Evolutionary conservation across 1,140 invertebrate species (phyloP), one percentile per base, ranked within the genome.

Genomic region (Saxidomus purpurata): DNA sequence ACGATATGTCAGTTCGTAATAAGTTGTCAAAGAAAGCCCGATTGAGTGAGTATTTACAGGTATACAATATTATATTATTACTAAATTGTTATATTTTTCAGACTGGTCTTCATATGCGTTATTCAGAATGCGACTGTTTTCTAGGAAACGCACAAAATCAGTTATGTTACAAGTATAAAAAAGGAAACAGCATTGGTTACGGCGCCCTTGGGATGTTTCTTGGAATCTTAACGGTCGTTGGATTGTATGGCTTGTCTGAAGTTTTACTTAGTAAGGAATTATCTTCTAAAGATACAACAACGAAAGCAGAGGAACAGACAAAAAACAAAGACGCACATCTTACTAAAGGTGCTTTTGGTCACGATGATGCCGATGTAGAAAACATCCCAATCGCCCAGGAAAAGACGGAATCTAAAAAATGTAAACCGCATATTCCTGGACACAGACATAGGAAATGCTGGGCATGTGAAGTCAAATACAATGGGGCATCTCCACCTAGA

Each of bases 391-490:
- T 28, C 4, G 25, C 11, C 4, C 8, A 28, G 25, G 59, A 63
- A 15, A 25, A 25, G 59, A 25, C 25, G 11, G n/a, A 9, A 9
- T 1, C 1, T 8, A 28, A n/a, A 28, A 28, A n/a, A 28, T 11
- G 11, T 6, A 28, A 28, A 11, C 59, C 1, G n/a, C 59, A 71
- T 40, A 11, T 19, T 19, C 2, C 4, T 69, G 38, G 67, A 19
- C 67, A 71, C 28, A 71, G 38, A 38, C 40, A 76, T 47, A 40
- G 19, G n/a, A 40, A 76, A 8, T 76, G 71, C 25, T 76, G 71
- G 71, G 71, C 71, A 76, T 76, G 71, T 76, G 71, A 40, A n/a
- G 15, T 76, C 0, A 76, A 76, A 76, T 47, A 76, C n/a, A 76
- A 76, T 25, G 19, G 25, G 22, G 38, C 8, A 11, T n/a, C 71